Evolutionary conservation across 2,888 invertebrate species (phyloP).

Genomic region (Microdon myrmicae): DNA sequence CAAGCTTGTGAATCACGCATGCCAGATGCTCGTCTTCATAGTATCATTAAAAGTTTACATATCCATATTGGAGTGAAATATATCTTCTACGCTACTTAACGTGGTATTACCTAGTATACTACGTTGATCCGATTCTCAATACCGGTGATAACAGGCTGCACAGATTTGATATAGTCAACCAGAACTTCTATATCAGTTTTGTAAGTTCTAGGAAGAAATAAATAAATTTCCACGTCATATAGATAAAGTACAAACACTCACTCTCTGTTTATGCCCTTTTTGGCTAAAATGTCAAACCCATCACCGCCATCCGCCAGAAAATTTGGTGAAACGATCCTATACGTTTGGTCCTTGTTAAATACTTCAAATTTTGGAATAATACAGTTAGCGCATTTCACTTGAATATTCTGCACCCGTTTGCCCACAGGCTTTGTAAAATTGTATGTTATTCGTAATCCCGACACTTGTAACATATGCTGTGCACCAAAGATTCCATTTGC

Average conservation of each 20-base stretch:
- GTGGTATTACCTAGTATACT: too few species aligned
- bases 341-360: constrained; percentile 70
- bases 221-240: too few species aligned
- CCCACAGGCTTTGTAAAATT: constrained; percentile 72
- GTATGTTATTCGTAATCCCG: constrained; percentile 69
- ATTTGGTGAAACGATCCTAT: constrained; percentile 72
- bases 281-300: constrained; percentile 70
- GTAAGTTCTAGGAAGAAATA: constrained; percentile 26
- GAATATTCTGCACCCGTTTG: constrained; percentile 70
- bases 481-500: constrained; percentile 54
- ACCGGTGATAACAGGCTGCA: constrained; percentile 56
- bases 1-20: too few species aligned
- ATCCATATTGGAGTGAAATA: too few species aligned
- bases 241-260: too few species aligned
- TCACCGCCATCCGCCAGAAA: constrained; percentile 78
- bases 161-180: constrained; percentile 53
- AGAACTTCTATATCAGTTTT: constrained; percentile 59
- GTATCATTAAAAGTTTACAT: too few species aligned
- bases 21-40: too few species aligned
- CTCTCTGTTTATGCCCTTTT: constrained; percentile 60
- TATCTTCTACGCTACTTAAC: too few species aligned
- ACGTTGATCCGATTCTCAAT: constrained; percentile 58
- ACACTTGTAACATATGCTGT: constrained; percentile 68
- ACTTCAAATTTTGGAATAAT: constrained; percentile 72
- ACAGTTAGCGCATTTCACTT: constrained; percentile 59